phyloP scores from a whole-genome alignment of 1,140 invertebrate species.

The Megalopta genalis region DNA sequence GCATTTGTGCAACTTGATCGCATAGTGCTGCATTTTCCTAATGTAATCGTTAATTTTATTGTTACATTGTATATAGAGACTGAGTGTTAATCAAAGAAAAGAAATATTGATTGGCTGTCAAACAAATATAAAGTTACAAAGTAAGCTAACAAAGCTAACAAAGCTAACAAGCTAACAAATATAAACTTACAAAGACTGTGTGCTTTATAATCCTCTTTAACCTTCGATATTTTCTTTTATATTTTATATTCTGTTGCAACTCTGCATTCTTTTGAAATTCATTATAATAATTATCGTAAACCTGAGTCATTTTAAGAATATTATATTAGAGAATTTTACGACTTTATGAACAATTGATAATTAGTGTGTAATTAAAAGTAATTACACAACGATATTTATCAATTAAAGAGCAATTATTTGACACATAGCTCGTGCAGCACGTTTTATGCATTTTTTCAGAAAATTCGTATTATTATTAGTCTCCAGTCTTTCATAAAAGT shows the following conservation, averaged over 20 bases:
- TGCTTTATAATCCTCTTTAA: constrained; percentile 80
- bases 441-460: too few relatives aligned
- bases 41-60: constrained; percentile 47
- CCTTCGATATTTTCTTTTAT: constrained; percentile 81
- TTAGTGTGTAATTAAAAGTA: too few relatives aligned
- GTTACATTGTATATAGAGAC: not conserved
- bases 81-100: not conserved
- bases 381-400: too few relatives aligned
- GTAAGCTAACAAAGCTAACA: too few relatives aligned
- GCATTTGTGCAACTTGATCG: constrained; percentile 88
- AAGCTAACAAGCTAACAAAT: too few relatives aligned
- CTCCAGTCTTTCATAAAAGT: too few relatives aligned
- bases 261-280: constrained; percentile 73
- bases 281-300: constrained; percentile 71
- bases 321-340: not conserved
- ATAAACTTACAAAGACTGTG: constrained; percentile 80
- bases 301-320: constrained; percentile 66
- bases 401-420: too few relatives aligned
- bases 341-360: not conserved
- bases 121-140: constrained; percentile 77
- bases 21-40: constrained; percentile 91
- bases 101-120: not conserved
- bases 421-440: too few relatives aligned
- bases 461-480: too few relatives aligned
- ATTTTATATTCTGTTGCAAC: constrained; percentile 77